These are phyloP conservation scores for Falcunculus frontatus DNA, from an alignment of 2,113 vertebrate genomes.

Conservation along the genomic window DNA sequence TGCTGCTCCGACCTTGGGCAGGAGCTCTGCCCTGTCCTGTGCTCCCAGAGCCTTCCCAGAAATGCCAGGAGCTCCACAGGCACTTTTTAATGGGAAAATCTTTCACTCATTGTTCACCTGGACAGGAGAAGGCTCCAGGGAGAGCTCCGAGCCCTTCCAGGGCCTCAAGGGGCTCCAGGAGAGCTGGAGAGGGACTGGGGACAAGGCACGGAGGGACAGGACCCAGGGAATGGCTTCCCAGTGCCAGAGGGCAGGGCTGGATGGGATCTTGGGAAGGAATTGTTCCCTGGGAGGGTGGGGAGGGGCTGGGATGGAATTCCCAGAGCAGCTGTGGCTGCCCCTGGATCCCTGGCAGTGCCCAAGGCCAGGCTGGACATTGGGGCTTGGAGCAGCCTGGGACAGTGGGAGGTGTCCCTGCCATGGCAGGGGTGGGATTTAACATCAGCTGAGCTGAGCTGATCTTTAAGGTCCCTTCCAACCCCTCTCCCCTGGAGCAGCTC, in stretches of 20 bases:
- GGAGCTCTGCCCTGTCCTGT: not conserved
- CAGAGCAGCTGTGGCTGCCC: not conserved
- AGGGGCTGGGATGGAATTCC: not conserved
- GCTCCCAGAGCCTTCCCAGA: not conserved
- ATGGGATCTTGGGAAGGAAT: not conserved
- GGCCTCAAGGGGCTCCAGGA: not conserved
- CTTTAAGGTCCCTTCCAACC: not conserved
- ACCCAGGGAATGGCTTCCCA: not conserved
- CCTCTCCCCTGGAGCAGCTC: no score
- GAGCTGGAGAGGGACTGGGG: not conserved
- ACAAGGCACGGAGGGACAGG: not conserved
- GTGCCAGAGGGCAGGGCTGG: not conserved
- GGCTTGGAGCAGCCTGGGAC: not conserved
- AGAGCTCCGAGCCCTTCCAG: not conserved
- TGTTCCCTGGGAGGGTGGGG: not conserved
- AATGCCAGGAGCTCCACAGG: not conserved
- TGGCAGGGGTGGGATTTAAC: not conserved
- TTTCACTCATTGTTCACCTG: accelerated
- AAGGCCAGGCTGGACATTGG: not conserved
- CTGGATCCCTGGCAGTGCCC: not conserved
- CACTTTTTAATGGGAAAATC: not conserved
- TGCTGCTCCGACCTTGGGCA: not conserved
- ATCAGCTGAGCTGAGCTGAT: no score
- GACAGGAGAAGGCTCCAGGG: not conserved
- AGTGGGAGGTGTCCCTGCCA: not conserved